These are phyloP conservation scores for Rhabditoides inermis DNA, from an alignment of 2,888 invertebrate species.

Conservation along the genomic window DNA sequence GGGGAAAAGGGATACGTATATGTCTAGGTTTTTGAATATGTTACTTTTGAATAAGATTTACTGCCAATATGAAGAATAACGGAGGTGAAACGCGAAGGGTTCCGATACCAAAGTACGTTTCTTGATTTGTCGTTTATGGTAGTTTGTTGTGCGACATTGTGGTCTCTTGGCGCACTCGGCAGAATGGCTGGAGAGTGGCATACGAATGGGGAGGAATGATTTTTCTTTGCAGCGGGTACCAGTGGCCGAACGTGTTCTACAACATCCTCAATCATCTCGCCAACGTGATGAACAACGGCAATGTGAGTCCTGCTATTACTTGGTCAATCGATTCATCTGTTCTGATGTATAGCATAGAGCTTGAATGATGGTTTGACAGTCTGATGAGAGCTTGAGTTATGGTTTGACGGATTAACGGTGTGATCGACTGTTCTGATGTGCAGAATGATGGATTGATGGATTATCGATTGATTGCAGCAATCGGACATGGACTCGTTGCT, in stretches of 20 bases:
- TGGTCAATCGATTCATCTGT: background rate
- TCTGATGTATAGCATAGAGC: too few relatives aligned
- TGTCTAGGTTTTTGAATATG: too few relatives aligned
- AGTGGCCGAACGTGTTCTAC: slow-evolving; percentile 94
- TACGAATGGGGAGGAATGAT: background rate
- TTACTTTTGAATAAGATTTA: slow-evolving; percentile 2
- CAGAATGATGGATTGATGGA: background rate
- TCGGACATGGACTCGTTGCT: slow-evolving; percentile 38
- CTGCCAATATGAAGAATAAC: too few relatives aligned
- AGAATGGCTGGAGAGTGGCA: too few relatives aligned
- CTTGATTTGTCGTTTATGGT: too few relatives aligned
- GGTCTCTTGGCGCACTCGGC: too few relatives aligned
- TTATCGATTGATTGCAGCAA: slow-evolving; percentile 11
- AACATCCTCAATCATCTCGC: slow-evolving; percentile 74
- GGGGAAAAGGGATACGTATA: slow-evolving; percentile 3
- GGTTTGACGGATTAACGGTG: too few relatives aligned
- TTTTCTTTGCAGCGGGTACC: slow-evolving; percentile 69
- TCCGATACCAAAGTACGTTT: slow-evolving; percentile 4
- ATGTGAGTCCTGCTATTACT: slow-evolving; percentile 12
- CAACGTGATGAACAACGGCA: slow-evolving; percentile 61
- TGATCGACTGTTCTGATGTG: too few relatives aligned
- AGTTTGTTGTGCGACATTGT: too few relatives aligned
- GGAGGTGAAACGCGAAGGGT: too few relatives aligned
- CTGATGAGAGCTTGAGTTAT: too few relatives aligned
- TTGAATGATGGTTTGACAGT: too few relatives aligned